Conservation (phyloP, 2,888 invertebrate genomes). For the Cancer borealis region DNA sequence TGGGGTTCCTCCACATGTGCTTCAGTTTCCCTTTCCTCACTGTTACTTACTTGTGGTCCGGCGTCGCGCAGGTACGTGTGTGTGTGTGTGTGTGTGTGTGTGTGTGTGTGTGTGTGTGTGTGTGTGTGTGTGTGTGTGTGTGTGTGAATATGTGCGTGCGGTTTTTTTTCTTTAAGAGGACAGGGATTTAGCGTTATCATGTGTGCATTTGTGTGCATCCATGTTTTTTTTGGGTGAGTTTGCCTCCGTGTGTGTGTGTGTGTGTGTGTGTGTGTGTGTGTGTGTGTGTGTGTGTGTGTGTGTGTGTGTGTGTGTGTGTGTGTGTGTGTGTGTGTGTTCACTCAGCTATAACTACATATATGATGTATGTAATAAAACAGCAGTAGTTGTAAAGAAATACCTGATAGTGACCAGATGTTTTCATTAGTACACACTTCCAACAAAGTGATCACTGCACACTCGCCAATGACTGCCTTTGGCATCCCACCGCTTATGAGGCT, state of each 20-base stretch:
- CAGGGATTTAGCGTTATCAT: not conserved
- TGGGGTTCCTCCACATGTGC: not conserved
- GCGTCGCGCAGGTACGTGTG: not conserved
- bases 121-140: conserved; percentile 40
- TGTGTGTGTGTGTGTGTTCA: too few relatives aligned
- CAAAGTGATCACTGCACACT: too few relatives aligned
- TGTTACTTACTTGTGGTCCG: not conserved
- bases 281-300: too few relatives aligned
- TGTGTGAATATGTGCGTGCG: not conserved
- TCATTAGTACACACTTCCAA: too few relatives aligned
- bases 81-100: conserved; percentile 34
- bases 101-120: conserved; percentile 37
- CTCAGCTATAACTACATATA: too few relatives aligned
- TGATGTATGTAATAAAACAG: too few relatives aligned
- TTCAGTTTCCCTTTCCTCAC: conserved; percentile 32
- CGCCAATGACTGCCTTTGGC: too few relatives aligned
- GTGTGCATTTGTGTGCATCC: not conserved
- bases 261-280: too few relatives aligned
- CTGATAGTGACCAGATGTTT: too few relatives aligned
- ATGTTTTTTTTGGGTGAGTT: not conserved
- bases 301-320: too few relatives aligned
- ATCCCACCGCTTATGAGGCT: too few relatives aligned
- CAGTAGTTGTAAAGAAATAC: too few relatives aligned
- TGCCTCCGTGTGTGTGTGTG: not conserved
- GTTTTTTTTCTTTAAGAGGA: not conserved